These are phyloP conservation scores for Neolamprologus modestus DNA, from an alignment of 2,113 vertebrate genomes.

Conservation along the genomic window DNA sequence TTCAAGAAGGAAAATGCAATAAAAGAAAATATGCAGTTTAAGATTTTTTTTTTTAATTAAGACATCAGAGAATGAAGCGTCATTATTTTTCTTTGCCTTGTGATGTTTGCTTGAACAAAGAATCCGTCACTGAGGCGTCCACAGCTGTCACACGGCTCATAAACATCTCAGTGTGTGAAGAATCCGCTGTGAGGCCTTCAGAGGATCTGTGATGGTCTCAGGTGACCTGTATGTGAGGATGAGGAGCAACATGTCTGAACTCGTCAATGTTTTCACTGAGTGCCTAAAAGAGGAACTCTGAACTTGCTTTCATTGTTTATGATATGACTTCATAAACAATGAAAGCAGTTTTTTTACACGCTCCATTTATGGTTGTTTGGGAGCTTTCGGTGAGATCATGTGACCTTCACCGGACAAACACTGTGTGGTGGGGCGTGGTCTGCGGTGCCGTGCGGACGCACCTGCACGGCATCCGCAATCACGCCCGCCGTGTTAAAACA, in stretches of 20 bases:
- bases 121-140: not conserved
- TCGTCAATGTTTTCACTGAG: not conserved
- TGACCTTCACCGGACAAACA: not conserved
- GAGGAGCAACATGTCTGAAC: not conserved
- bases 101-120: not conserved
- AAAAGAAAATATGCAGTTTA: not conserved
- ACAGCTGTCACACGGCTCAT: not conserved
- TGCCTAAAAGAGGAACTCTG: not conserved
- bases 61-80: not conserved
- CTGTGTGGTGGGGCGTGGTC: too few species aligned
- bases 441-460: too few species aligned
- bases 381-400: not conserved
- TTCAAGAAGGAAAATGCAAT: not conserved
- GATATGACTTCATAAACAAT: not conserved
- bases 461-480: too few species aligned
- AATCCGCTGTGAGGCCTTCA: not conserved
- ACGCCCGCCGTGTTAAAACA: too few species aligned
- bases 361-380: not conserved
- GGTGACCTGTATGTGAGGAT: not conserved
- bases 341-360: not conserved
- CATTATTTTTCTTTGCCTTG: not conserved
- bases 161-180: not conserved
- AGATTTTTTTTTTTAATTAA: not conserved
- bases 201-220: not conserved
- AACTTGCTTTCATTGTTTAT: too few species aligned